Percentiles rank a stretch among this genome's conserved stretches.
These are phyloP conservation scores for Solenodon paradoxus DNA, from an alignment of 2,113 vertebrate species.

Conservation along the genomic window DNA sequence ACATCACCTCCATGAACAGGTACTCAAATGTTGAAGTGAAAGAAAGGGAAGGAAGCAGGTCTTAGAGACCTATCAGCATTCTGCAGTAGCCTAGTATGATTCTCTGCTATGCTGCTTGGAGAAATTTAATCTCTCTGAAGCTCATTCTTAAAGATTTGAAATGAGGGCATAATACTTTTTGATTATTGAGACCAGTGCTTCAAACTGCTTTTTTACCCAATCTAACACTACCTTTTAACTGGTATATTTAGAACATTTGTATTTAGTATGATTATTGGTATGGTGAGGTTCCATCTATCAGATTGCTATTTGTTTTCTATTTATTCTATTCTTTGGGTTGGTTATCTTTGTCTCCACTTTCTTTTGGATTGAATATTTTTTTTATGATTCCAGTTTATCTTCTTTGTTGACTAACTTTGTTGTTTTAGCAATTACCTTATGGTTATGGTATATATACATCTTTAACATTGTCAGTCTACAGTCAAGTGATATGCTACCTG, in stretches of 20 bases:
- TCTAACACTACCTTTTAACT: background rate
- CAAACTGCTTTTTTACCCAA: background rate
- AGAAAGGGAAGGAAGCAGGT: background rate
- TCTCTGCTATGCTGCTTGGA: background rate
- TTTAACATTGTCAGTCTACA: background rate
- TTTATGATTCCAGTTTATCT: background rate
- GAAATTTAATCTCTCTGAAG: background rate
- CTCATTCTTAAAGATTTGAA: background rate
- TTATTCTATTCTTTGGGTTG: background rate
- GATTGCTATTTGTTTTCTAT: background rate
- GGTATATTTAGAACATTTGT: background rate
- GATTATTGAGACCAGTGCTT: background rate
- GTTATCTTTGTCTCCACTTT: background rate
- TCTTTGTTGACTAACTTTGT: background rate
- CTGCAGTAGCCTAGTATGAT: background rate
- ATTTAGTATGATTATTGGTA: background rate
- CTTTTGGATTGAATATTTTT: background rate
- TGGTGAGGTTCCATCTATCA: background rate
- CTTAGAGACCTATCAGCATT: rapidly evolving
- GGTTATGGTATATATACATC: background rate
- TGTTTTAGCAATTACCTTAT: background rate
- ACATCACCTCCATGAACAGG: background rate
- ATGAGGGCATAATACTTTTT: background rate
- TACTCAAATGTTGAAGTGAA: background rate
- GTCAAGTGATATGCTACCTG: background rate